A percentile compares a stretch with the other conserved stretches of the same genome.
Conservation (phyloP, 2,113 vertebrate genomes). For the Sorex araneus region DNA sequence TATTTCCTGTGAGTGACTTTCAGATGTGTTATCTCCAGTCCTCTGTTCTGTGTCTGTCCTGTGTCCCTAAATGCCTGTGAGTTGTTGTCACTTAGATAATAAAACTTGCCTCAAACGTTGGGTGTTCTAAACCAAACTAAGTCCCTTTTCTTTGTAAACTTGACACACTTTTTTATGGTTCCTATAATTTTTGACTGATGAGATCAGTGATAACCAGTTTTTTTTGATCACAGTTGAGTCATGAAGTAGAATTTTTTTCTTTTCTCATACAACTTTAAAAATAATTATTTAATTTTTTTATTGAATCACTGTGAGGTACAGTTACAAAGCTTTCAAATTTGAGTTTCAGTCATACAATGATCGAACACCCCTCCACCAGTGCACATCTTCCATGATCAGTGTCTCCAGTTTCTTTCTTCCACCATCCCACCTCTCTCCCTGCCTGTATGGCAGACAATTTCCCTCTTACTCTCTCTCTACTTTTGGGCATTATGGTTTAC, state of each 20-base stretch:
- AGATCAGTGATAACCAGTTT: not conserved
- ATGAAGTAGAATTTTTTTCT: not conserved
- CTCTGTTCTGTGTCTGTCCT: not conserved
- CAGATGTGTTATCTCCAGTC: not conserved
- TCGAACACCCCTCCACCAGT: no score
- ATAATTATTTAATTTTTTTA: no score
- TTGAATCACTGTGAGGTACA: no score
- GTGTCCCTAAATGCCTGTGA: not conserved
- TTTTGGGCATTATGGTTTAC: no score
- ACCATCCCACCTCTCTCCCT: no score
- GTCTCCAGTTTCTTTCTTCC: no score
- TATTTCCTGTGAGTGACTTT: not conserved
- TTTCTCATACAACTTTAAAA: no score
- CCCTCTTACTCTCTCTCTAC: no score
- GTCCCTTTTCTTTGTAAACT: not conserved
- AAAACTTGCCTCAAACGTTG: not conserved
- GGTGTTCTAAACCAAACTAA: not conserved
- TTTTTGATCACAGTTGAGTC: conserved; percentile 21
- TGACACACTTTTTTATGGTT: not conserved
- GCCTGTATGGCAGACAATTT: no score
- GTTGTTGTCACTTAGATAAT: not conserved
- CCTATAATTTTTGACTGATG: not conserved
- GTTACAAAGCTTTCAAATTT: no score
- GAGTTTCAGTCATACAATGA: no score
- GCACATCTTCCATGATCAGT: no score